Evolutionary conservation across 2,113 vertebrate species (phyloP), one percentile per base, ranked within the genome.

Genomic region (Pionites leucogaster): DNA sequence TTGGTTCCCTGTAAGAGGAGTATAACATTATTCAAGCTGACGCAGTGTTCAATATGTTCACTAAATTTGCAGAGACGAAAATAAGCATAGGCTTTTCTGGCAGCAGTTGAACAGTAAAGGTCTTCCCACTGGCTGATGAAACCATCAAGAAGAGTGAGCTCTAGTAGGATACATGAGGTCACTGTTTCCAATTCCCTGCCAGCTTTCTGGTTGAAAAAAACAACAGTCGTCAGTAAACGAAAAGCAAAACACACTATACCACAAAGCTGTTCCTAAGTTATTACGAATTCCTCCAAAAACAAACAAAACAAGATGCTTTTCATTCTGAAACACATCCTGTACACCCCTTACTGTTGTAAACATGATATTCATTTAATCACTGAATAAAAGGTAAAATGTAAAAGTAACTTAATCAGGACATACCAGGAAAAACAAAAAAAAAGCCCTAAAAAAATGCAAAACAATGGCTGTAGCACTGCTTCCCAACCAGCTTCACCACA

Each of bases 81-180:
- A 59, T 5, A 77, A 94, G 92, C 6, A 0, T 67, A 75, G 82
- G 71, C 42, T 92, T 92, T 92, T 82, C 91, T 94, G 92, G 91
- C 79, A 96, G 92, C 84, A 86, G 85, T 1, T 88, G 81, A 96
- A 79, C 68, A 75, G 77, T 24, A 81, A 97, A 80, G 13, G 13
- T 80, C 77, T 94, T 95, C 93, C 46, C 92, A 79, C 62, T 70
- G 88, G 72, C 92, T 92, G 78, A 96, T 82, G 78, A 96, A 93
- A 84, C 80, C 82, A n/a, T 91, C 95, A 86, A 86, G 84, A 90
- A 93, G 50, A 94, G 82, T 65, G 79, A 93, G 90, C 44, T 83
- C 85, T 13, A 25, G 71, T 2, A 67, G 86, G 47, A 92, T 88
- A 87, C 94, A 96, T 82, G 93, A 93, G 74, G 95, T 95, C 95